Conservation (phyloP, 2,797 vertebrate species). For the Chloroceryle amazona region DNA sequence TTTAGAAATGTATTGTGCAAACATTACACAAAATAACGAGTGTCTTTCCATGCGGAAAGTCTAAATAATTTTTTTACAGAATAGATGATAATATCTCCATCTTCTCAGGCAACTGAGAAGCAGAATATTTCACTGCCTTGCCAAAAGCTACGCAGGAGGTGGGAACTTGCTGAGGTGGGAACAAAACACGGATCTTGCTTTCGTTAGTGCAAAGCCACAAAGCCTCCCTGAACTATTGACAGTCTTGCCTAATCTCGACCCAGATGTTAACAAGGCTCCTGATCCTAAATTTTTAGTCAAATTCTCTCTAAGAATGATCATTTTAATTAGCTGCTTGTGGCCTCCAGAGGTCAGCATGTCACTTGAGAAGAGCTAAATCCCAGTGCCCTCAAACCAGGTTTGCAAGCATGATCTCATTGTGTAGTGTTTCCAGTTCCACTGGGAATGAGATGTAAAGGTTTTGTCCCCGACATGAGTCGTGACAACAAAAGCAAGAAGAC, state of each 20-base stretch:
- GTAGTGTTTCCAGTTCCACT: background rate
- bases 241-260: background rate
- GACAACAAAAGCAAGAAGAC: background rate
- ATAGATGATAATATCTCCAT: background rate
- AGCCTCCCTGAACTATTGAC: background rate
- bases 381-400: background rate
- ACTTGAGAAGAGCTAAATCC: background rate
- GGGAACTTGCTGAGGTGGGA: background rate
- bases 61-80: background rate
- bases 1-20: background rate
- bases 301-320: background rate
- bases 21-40: background rate
- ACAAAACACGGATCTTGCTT: background rate
- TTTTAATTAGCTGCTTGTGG: background rate
- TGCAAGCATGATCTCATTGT: background rate
- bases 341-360: slow-evolving; percentile 62
- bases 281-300: background rate
- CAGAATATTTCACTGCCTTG: background rate
- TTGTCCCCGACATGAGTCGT: rapidly evolving
- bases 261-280: background rate
- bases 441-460: background rate
- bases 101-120: background rate
- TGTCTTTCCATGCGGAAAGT: background rate
- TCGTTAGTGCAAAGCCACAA: background rate
- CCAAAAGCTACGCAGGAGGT: background rate